Evolutionary conservation across 2,797 vertebrate genomes (phyloP), one percentile per base, ranked within the genome.

Genomic region (Micromesistius poutassou): DNA sequence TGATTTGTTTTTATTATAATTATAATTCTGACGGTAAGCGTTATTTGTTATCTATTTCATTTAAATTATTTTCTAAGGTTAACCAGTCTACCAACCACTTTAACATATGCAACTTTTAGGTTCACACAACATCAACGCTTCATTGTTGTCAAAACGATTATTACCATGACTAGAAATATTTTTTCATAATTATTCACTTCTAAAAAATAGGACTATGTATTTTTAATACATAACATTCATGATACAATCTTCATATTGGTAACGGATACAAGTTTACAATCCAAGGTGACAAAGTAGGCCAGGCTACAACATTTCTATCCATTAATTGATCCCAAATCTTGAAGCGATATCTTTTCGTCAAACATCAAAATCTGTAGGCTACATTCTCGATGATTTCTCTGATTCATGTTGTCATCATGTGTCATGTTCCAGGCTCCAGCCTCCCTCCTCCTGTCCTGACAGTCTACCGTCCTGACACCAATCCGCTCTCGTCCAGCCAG

Each of bases 401-500:
- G 46, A 14, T 55, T 22, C 4, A 22, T 55, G 46, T 55, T 55
- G 46, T 55, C 46, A 19, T 55, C 46, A 55, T 55, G n/a, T 55
- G 22, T 22, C 46, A 55, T 55, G 30, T 77, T 76, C 30, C 79
- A 89, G 87, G 77, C 80, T 84, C 78, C 79, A 86, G 76, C 30
- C 73, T 90, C 75, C 0, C 79, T 83, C 76, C 83, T 76, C 89
- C 88, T 78, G 85, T 91, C 78, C 79, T 93, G 81, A 92, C 85
- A 8, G 71, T 93, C 83, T 88, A 91, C 76, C 88, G 91, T 90
- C 88, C 90, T 0, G 90, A 88, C 90, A 86, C 72, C 22, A 82
- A 86, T 85, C 89, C 92, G 79, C 88, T 91, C 70, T 80, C 79
- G 81, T 77, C 87, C 83, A 50, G 75, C 76, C 75, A 79, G 84